A percentile compares a stretch with the other conserved stretches of the same genome.
Evolutionary conservation across 1,140 invertebrate genomes (phyloP).

Genomic region (Pseudomyrmex cubaensis): DNA sequence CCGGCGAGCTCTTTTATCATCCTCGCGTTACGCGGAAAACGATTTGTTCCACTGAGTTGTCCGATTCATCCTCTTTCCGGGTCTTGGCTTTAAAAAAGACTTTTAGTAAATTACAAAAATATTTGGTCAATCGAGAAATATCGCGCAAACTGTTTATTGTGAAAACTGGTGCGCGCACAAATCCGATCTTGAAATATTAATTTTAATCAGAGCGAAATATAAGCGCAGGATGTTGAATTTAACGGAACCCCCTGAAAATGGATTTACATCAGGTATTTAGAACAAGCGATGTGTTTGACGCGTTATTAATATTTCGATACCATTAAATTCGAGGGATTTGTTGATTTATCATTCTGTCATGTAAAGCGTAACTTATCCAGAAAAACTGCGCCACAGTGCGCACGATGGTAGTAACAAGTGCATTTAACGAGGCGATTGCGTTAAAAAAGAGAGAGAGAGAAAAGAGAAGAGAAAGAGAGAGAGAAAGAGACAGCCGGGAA

Average conservation of each 20-base stretch:
- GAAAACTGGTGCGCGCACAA: not conserved
- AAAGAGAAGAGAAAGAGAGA: not conserved
- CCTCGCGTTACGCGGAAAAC: slow-evolving; percentile 34
- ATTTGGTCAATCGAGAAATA: slow-evolving; percentile 21
- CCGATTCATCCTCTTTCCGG: slow-evolving; percentile 17
- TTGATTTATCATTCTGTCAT: slow-evolving; percentile 1
- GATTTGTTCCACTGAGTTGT: slow-evolving; percentile 51
- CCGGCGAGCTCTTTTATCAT: slow-evolving; percentile 40
- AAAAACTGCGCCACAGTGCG: not conserved
- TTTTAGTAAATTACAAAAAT: slow-evolving; percentile 39
- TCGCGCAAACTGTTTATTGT: slow-evolving; percentile 14
- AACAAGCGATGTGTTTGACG: not conserved
- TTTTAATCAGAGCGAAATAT: slow-evolving; percentile 15
- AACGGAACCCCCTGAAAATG: not conserved
- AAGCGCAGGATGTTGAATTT: not conserved
- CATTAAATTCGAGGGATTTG: slow-evolving; percentile 19
- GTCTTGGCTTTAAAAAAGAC: slow-evolving; percentile 17
- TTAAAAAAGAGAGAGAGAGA: slow-evolving; percentile 13
- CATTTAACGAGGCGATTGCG: slow-evolving; percentile 50
- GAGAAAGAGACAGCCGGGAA: not conserved
- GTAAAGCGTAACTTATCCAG: slow-evolving; percentile 16
- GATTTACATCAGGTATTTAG: slow-evolving; percentile 10
- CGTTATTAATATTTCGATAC: slow-evolving; percentile 25
- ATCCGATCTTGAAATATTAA: slow-evolving; percentile 4
- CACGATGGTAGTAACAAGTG: slow-evolving; percentile 17